Base-by-base conservation (phyloP, 2,888 invertebrate species). In the Tridacna gigas region DNA sequence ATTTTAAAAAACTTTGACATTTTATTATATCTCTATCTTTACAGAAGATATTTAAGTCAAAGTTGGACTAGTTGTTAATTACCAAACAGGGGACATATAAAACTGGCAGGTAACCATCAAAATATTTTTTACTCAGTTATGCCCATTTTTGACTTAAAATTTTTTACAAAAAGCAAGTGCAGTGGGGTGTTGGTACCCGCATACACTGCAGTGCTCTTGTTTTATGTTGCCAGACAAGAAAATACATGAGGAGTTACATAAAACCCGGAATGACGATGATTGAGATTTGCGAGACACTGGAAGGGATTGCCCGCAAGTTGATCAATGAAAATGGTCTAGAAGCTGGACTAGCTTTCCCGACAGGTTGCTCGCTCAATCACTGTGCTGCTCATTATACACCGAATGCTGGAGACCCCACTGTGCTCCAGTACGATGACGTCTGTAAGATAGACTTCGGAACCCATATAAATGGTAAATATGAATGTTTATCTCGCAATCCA, bases 351-450 rank as follows among this genome's bases (percentile, higher is more conserved):
- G 96, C 96, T 4, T 99, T 99, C 95, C 99, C 99, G 0, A 99
- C 99, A 0, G 99, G 99, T 0, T 99, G 99, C 94, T 99, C 99
- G n/a, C 96, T 99, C 56, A 99, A 99, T 95, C 97, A 99, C 95
- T 99, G 99, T 94, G 99, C 99, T 79, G 99, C 99, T 75, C 99
- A 99, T 95, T 99, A 99, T 94, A 99, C 99, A 20, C 99, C 99
- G 7, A 99, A 99, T 95, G 98, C 98, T 77, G 99, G 99, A 18
- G 99, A 99, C 95, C 96, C 97, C 15, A 99, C 99, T 0, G 98
- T 99, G 15, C 96, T 99, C 74, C 96, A 97, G 89, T 97, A 97
- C 92, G 98, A 99, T 93, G 99, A 99, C 95, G 99, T 99, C 3
- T 99, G 99, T 91, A 99, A 99, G 96, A 99, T 99, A 90, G 99